These are phyloP conservation scores for Cheilosia grossa DNA, from an alignment of 2,888 invertebrate species.

Conservation along the genomic window DNA sequence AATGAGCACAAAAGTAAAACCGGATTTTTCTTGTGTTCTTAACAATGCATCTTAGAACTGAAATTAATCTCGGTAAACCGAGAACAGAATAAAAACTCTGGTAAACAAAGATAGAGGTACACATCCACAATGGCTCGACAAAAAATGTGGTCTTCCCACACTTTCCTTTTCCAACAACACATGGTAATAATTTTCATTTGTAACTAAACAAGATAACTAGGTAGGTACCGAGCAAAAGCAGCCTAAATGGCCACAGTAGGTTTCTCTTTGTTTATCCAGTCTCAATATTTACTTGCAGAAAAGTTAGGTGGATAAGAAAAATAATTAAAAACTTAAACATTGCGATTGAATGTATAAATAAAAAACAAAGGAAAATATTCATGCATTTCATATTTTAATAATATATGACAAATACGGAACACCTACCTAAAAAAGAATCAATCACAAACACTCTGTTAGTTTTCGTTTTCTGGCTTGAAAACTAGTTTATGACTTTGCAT, in stretches of 20 bases:
- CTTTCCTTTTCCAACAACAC: constrained; percentile 57
- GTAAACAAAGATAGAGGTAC: constrained; percentile 13
- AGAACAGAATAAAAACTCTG: constrained; percentile 5
- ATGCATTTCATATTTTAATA: not conserved
- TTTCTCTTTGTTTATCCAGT: not conserved
- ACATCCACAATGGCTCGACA: constrained; percentile 3
- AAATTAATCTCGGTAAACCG: not conserved
- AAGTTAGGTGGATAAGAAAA: not conserved
- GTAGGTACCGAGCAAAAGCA: not conserved
- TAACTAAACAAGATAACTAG: not conserved
- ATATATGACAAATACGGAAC: constrained; percentile 25
- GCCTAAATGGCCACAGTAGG: not conserved
- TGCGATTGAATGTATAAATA: not conserved
- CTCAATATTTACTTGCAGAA: constrained; percentile 5
- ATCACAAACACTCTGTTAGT: not conserved
- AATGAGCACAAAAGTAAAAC: constrained; percentile 16
- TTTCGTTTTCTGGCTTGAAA: constrained; percentile 47
- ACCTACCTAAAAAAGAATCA: not conserved
- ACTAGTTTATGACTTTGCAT: constrained; percentile 64
- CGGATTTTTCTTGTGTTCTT: constrained; percentile 17
- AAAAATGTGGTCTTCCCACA: constrained; percentile 45
- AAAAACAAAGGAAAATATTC: no score
- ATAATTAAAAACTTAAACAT: not conserved
- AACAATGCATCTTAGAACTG: constrained; percentile 18
- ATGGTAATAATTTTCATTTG: not conserved